phyloP scores from a whole-genome alignment of 2,113 vertebrate genomes.

The Acanthisitta chloris region DNA sequence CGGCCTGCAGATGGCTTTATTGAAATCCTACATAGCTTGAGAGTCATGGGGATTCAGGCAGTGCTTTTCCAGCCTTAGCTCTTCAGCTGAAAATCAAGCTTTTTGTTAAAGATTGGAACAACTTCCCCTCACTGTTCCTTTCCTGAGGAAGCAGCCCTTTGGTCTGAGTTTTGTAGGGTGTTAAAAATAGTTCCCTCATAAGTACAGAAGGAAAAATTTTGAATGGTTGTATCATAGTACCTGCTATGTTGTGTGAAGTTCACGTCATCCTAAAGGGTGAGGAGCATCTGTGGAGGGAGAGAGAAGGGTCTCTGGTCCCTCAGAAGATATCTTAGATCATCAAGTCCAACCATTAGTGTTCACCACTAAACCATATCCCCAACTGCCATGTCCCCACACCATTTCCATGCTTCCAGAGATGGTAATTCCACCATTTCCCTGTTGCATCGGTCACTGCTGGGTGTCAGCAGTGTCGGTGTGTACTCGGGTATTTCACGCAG shows the following conservation, averaged over 20 bases:
- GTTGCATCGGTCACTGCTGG: rapidly evolving
- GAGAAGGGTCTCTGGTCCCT: not conserved
- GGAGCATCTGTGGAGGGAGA: not conserved
- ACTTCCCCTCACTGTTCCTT: not conserved
- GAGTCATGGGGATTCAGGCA: not conserved
- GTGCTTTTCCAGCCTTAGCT: not conserved
- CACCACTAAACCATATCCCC: not conserved
- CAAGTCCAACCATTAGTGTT: not conserved
- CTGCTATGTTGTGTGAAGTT: rapidly evolving
- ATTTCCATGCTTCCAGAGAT: not conserved
- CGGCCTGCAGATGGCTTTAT: not conserved
- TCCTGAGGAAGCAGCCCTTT: not conserved
- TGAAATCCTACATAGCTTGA: not conserved
- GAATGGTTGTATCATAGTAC: rapidly evolving
- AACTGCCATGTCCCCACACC: not conserved
- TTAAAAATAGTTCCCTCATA: not conserved
- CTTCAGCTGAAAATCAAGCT: not conserved
- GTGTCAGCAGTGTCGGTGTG: not conserved
- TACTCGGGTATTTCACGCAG: rapidly evolving
- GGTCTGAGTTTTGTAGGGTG: not conserved
- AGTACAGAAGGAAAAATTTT: rapidly evolving
- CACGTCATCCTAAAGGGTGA: rapidly evolving
- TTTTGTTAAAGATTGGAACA: not conserved
- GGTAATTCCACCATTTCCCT: not conserved
- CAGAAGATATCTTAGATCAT: not conserved